These are phyloP conservation scores for Capricornis sumatraensis DNA, from an alignment of 2,113 vertebrate species.

Conservation along the genomic window DNA sequence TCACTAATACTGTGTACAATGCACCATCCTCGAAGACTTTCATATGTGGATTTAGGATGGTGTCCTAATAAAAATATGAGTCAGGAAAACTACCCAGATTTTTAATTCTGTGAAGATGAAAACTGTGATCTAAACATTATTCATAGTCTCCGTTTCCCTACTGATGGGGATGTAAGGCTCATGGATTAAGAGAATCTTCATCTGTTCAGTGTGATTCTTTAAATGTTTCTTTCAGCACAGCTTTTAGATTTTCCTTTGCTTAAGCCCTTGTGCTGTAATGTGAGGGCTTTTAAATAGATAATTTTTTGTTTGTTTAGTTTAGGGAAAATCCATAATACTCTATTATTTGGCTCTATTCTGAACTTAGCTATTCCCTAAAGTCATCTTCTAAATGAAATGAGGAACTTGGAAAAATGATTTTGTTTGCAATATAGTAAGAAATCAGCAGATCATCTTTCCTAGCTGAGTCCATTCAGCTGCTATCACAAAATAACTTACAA, in stretches of 20 bases:
- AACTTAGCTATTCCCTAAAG: conserved; percentile 28
- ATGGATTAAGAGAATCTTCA: background rate
- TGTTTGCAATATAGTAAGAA: background rate
- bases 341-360: conserved; percentile 12
- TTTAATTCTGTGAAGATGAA: background rate
- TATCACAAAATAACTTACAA: background rate
- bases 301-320: background rate
- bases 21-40: background rate
- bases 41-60: background rate
- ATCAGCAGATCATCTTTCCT: background rate
- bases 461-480: background rate
- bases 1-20: background rate
- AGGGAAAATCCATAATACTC: conserved; percentile 23
- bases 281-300: background rate
- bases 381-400: conserved; percentile 18
- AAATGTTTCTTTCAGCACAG: background rate
- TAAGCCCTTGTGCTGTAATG: background rate
- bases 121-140: background rate
- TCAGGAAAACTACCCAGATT: conserved; percentile 4
- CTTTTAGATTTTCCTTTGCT: background rate
- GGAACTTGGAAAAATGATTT: conserved; percentile 5
- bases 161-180: background rate
- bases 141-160: background rate
- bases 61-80: background rate
- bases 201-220: background rate